These are phyloP conservation scores for Antedon bifida DNA, from an alignment of 35 echinoderm and acorn worm species.

Conservation along the genomic window DNA sequence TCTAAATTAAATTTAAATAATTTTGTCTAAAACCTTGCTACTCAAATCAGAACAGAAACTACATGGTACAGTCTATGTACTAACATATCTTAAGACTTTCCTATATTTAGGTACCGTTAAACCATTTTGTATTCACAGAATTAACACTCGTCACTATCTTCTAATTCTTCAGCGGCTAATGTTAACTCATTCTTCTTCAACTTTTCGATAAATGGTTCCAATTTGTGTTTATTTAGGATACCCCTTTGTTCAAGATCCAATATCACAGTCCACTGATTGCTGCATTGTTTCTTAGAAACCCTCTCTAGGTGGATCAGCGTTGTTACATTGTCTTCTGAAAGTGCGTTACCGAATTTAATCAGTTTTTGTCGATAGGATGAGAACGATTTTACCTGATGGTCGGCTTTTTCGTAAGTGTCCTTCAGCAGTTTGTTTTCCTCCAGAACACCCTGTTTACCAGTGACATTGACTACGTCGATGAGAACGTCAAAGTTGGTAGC, in stretches of 20 bases:
- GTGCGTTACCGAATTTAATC: background rate
- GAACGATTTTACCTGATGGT: background rate
- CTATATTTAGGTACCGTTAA: too few species aligned
- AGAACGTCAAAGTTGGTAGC: background rate
- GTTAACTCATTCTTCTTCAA: background rate
- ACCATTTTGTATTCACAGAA: too few species aligned
- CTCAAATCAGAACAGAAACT: too few species aligned
- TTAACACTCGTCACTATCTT: too few species aligned
- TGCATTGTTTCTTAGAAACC: background rate
- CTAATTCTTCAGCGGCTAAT: background rate
- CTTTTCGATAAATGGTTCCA: background rate
- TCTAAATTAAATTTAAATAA: too few species aligned
- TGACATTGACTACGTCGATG: background rate
- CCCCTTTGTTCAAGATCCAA: background rate
- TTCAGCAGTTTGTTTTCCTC: background rate
- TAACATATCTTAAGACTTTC: too few species aligned
- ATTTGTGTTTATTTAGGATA: background rate
- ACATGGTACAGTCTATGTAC: too few species aligned
- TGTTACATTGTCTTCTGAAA: background rate
- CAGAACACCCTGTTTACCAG: background rate
- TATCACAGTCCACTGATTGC: background rate
- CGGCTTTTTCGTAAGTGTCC: background rate
- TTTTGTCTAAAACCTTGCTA: too few species aligned
- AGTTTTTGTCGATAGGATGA: background rate
- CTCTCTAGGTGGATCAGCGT: background rate